A percentile compares a stretch with the other conserved stretches of the same genome.
These are phyloP conservation scores for Macroramphosus scolopax DNA, from an alignment of 2,797 vertebrate genomes.

Conservation along the genomic window DNA sequence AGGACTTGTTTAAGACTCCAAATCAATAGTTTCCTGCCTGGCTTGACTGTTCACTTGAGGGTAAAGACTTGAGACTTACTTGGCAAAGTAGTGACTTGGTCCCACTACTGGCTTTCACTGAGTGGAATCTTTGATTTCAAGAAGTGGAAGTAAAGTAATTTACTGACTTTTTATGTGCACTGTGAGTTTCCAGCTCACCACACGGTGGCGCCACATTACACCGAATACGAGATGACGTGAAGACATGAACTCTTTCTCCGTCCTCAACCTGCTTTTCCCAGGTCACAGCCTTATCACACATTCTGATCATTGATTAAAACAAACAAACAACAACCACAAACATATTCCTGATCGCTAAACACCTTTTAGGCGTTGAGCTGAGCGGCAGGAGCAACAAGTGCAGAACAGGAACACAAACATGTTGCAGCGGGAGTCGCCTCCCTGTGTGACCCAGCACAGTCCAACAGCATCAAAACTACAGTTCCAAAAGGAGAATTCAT, in stretches of 20 bases:
- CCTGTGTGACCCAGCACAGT: too few relatives aligned
- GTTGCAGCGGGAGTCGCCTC: too few relatives aligned
- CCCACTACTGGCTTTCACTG: too few relatives aligned
- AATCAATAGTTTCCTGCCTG: too few relatives aligned
- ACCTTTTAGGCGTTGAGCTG: neutral
- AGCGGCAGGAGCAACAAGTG: constrained; percentile 18
- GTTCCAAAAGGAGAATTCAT: too few relatives aligned
- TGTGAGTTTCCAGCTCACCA: constrained; percentile 12
- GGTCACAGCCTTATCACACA: neutral
- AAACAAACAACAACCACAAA: constrained; percentile 1
- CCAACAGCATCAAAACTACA: constrained; percentile 21
- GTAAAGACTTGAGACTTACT: too few relatives aligned
- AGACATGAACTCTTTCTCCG: too few relatives aligned
- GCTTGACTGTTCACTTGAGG: too few relatives aligned
- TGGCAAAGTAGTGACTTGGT: too few relatives aligned
- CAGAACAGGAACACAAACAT: constrained; percentile 58
- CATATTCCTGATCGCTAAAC: neutral
- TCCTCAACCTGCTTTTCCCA: neutral
- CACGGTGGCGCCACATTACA: constrained; percentile 38
- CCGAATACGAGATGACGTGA: neutral
- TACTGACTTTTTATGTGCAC: neutral
- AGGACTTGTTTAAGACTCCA: too few relatives aligned
- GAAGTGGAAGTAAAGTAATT: neutral
- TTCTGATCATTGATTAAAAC: neutral
- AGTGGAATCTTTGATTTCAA: too few relatives aligned